phyloP scores from a whole-genome alignment of 92 coral and sea anemone species.

The Parazoanthus atlanticus region DNA sequence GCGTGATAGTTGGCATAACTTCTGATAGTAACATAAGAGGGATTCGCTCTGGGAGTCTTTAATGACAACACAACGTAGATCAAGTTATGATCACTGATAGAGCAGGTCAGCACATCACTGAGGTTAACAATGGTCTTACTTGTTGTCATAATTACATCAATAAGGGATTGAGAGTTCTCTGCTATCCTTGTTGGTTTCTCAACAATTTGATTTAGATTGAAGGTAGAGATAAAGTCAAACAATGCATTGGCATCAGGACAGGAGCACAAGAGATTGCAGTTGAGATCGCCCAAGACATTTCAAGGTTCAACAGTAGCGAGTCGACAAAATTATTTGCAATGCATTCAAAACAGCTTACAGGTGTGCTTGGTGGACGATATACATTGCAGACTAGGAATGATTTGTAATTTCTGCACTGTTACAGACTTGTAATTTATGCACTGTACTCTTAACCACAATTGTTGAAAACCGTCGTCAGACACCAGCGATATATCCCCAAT shows the following conservation, averaged over 20 bases:
- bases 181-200: slow-evolving; percentile 52
- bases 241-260: slow-evolving; percentile 44
- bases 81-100: slow-evolving; percentile 64
- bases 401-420: slow-evolving; percentile 55
- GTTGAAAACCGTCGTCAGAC: slow-evolving; percentile 46
- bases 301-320: slow-evolving; percentile 45
- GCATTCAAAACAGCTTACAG: slow-evolving; percentile 46
- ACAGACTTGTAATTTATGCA: slow-evolving; percentile 53
- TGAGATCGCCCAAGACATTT: slow-evolving; percentile 56
- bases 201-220: slow-evolving; percentile 40
- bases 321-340: slow-evolving; percentile 49
- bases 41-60: slow-evolving; percentile 54
- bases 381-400: slow-evolving; percentile 57
- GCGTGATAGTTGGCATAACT: slow-evolving; percentile 51
- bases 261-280: slow-evolving; percentile 51
- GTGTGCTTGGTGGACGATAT: slow-evolving; percentile 56
- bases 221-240: slow-evolving; percentile 46
- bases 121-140: slow-evolving; percentile 44
- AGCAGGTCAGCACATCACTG: slow-evolving; percentile 53
- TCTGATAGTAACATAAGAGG: slow-evolving; percentile 62
- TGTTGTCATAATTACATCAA: slow-evolving; percentile 52
- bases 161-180: slow-evolving; percentile 55
- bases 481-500: neutral
- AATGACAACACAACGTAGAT: slow-evolving; percentile 55
- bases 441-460: slow-evolving; percentile 54